These are phyloP conservation scores for Gastrophryne carolinensis DNA, from an alignment of 2,797 vertebrate species.

Conservation along the genomic window DNA sequence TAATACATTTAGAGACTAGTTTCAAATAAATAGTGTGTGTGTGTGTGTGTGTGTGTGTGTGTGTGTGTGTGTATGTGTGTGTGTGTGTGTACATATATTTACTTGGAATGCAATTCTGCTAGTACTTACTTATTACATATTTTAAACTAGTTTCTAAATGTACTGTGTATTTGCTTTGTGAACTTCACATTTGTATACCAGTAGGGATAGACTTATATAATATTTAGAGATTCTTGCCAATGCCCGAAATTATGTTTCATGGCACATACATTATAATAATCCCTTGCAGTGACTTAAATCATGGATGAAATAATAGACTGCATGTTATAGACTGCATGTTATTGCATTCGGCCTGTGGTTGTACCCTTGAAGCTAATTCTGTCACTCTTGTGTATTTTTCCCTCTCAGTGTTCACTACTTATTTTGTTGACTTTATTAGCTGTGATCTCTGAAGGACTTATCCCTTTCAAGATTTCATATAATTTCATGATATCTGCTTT, in stretches of 20 bases:
- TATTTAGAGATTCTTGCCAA: not conserved
- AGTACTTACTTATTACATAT: too few relatives aligned
- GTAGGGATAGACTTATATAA: not conserved
- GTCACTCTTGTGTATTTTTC: conserved; percentile 4
- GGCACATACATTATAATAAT: not conserved
- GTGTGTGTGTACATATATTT: too few relatives aligned
- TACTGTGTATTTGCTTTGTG: too few relatives aligned
- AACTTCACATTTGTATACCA: too few relatives aligned
- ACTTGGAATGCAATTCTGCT: too few relatives aligned
- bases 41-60: too few relatives aligned
- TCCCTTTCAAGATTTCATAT: conserved; percentile 13
- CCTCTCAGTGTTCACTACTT: not conserved
- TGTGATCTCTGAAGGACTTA: conserved; percentile 36
- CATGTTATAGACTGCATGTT: not conserved
- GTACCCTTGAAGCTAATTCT: not conserved
- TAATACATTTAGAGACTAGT: too few relatives aligned
- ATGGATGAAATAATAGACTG: not conserved
- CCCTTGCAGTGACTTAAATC: not conserved
- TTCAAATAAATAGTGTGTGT: too few relatives aligned
- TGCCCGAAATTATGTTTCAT: not conserved
- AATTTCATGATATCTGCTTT: conserved; percentile 16
- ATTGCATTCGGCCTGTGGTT: not conserved
- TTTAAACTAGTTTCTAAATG: too few relatives aligned
- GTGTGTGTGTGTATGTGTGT: too few relatives aligned
- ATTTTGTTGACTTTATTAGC: conserved; percentile 30